Base-by-base conservation (phyloP, 2,888 invertebrate genomes). In the Leucania comma region DNA sequence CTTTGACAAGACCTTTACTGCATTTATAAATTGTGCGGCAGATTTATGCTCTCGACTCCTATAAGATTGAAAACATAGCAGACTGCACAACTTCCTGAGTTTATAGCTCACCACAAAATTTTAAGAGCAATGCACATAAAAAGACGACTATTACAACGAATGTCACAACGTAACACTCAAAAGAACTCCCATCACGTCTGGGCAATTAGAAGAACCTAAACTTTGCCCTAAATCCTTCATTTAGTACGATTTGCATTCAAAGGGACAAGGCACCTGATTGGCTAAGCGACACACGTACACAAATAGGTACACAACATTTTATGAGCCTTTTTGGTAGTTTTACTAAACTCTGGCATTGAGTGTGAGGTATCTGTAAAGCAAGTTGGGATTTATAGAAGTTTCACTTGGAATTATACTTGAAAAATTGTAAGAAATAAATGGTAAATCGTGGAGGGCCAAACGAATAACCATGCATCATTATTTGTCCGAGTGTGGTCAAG, bases 181-280 rank as follows among this genome's bases (percentile, higher is more conserved):
- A 48, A 48, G 8, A 42, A 26, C 68, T 50, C 32, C 32, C 59
- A 61, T 70, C 82, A 82, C 82, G 84, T 79, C 20, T 1, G 12
- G n/a, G 56, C 74, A 80, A 82, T 84, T 82, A 80, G 58, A 48
- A 54, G 35, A 56, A 12, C 59, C 53, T 79, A 63, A 74, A 79
- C 51, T 38, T 0, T 61, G 69, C 56, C 68, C 68, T 59, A 71
- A 70, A 83, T 82, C 61, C 70, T 48, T 29, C 61, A 72, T 74
- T 67, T 26, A 57, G 26, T 29, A 61, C 67, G 20, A 72, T 79
- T 81, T 56, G 54, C 57, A 78, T 78, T 66, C 78, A 42, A 1
- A 38, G n/a, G n/a, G 12, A 22, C 61, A 29, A 22, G 2, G 1
- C 20, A 60, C 42, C 60, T 67, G 32, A 59, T 72, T 81, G 54